These are phyloP conservation scores for Dione juno DNA, from an alignment of 2,888 invertebrate species.

Conservation along the genomic window DNA sequence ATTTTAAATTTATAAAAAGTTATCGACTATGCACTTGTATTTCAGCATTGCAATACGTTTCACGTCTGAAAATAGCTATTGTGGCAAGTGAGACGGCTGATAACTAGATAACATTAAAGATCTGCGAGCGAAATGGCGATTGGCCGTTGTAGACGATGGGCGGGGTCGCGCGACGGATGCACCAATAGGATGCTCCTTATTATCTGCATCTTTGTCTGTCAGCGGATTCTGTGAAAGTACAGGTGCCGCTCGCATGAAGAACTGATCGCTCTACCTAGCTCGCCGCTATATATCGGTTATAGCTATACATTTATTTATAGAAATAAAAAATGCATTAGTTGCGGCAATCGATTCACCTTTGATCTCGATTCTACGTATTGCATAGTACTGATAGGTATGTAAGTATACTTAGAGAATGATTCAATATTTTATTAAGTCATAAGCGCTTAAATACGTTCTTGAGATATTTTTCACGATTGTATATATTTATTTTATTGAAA, in stretches of 20 bases:
- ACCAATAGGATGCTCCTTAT: constrained; percentile 83
- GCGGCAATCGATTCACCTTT: constrained; percentile 20
- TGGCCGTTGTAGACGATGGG: constrained; percentile 70
- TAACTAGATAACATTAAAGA: constrained; percentile 83
- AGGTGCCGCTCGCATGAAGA: constrained; percentile 50
- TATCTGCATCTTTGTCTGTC: constrained; percentile 85
- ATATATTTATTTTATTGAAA: no score
- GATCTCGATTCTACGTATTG: constrained; percentile 7
- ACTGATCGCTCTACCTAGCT: constrained; percentile 38
- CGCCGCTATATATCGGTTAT: constrained; percentile 18
- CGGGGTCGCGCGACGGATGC: constrained; percentile 82
- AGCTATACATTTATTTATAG: constrained; percentile 18
- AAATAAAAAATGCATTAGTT: constrained; percentile 30
- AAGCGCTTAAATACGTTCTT: no score
- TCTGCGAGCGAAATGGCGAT: constrained; percentile 77
- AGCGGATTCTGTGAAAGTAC: constrained; percentile 65
- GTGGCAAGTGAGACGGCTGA: constrained; percentile 80
- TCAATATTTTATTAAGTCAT: no score
- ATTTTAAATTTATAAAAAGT: constrained; percentile 1
- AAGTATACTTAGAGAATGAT: no score
- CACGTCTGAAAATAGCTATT: constrained; percentile 71
- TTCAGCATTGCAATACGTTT: constrained; percentile 44
- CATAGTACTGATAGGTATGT: neutral
- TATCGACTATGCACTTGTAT: constrained; percentile 25
- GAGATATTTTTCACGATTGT: no score